Evolutionary conservation across 1,140 invertebrate genomes (phyloP), one percentile per base, ranked within the genome.

Genomic region (Apolygus lucorum): DNA sequence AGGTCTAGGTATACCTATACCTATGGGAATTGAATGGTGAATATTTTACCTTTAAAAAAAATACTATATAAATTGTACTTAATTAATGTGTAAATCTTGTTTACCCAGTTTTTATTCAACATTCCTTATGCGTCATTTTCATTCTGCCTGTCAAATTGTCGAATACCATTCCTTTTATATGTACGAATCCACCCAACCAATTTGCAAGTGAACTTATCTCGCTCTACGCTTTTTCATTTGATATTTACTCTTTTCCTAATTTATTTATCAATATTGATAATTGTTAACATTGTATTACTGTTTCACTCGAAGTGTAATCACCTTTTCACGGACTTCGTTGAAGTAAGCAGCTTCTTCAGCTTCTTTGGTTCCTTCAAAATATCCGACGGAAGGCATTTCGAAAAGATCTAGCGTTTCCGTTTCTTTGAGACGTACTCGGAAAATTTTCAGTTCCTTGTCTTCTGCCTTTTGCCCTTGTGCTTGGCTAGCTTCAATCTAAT

Each of bases 331-430:
- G 17, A 26, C 26, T 14, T 63, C 26, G 26, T 63, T 63, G 62
- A 17, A 22, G 27, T 17, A 27, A 17, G 26, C 17, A 21, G 27
- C 26, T 26, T 63, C 21, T 27, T 63, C 26, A 17, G 21, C 22
- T 63, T 63, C 62, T 22, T 25, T 17, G 27, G 62, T 63, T 17
- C 26, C 62, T 25, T 63, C 62, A 21, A 26, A 21, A 26, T 63
- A 63, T 21, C 62, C 26, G 14, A 26, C 26, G 27, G 17, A 25
- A 25, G 8, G 8, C 34, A 63, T 25, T 25, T 63, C 26, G 26
- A 63, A 63, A 25, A 63, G 21, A 63, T 63, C 21, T 25, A 63
- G 22, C 22, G 62, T 63, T 63, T 63, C 62, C 21, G 62, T 25
- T 27, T 63, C 62, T 21, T 17, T 14, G 62, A 63, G 62, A 21